Percentiles rank a stretch among this genome's conserved stretches.
These are phyloP conservation scores for Embiotoca jacksoni DNA, from an alignment of 2,113 vertebrate species.

Conservation along the genomic window DNA sequence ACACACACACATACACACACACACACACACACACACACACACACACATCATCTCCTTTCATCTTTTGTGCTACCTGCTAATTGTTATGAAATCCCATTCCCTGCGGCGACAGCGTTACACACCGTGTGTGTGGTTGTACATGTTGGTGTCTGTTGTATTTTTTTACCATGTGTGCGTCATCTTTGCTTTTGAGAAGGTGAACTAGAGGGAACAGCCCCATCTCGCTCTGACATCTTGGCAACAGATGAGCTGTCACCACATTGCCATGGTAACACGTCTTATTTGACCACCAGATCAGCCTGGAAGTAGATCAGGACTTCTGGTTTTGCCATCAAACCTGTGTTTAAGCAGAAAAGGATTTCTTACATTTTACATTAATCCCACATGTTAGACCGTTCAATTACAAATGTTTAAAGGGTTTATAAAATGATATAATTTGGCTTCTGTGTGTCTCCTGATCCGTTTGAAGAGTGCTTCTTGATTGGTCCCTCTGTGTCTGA, in stretches of 20 bases:
- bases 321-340: too few relatives aligned
- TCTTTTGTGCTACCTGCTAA: slow-evolving; percentile 34
- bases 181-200: slow-evolving; percentile 9
- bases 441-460: too few relatives aligned
- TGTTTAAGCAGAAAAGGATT: not conserved
- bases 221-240: slow-evolving; percentile 18
- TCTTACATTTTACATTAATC: not conserved
- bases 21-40: not conserved
- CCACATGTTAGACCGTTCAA: too few relatives aligned
- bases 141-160: not conserved
- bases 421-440: too few relatives aligned
- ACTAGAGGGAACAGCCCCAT: not conserved
- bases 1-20: too few relatives aligned
- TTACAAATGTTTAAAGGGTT: not conserved
- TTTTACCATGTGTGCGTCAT: too few relatives aligned
- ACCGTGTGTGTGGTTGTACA: not conserved
- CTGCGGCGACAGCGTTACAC: too few relatives aligned
- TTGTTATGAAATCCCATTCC: slow-evolving; percentile 44
- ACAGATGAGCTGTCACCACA: too few relatives aligned
- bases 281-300: not conserved
- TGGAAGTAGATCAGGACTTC: slow-evolving; percentile 1
- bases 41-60: slow-evolving; percentile 1
- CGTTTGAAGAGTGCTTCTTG: too few relatives aligned
- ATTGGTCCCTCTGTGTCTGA: too few relatives aligned
- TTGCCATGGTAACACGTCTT: too few relatives aligned